These are phyloP conservation scores for Crotalus horridus DNA, from an alignment of 2,113 vertebrate genomes.

Conservation along the genomic window DNA sequence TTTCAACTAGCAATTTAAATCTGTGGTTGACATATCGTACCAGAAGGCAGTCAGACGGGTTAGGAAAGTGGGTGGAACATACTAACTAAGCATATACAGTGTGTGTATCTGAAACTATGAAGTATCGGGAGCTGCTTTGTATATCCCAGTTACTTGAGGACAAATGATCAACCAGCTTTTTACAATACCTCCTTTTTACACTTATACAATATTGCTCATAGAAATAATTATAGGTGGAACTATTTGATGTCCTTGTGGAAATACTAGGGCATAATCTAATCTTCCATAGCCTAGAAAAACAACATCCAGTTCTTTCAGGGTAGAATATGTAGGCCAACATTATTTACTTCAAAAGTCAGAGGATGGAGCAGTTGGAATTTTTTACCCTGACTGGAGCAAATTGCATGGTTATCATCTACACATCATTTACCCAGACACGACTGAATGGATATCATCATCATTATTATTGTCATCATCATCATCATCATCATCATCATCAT, in stretches of 20 bases:
- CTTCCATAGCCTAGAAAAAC: neutral
- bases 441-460: neutral
- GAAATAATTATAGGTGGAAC: constrained; percentile 16
- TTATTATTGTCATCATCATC: too few relatives aligned
- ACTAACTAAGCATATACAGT: neutral
- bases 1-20: accelerated
- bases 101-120: accelerated
- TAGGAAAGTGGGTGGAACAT: neutral
- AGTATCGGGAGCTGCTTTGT: neutral
- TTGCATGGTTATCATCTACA: neutral
- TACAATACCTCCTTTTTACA: neutral
- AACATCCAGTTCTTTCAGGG: neutral
- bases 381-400: neutral
- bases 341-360: neutral
- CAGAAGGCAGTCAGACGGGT: neutral
- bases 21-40: neutral
- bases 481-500: neutral
- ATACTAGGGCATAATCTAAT: neutral
- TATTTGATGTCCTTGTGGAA: neutral
- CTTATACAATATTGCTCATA: neutral
- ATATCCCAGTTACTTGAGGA: neutral
- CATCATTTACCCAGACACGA: neutral
- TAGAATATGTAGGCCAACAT: neutral
- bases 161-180: neutral
- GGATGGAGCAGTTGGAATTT: neutral